Conservation (phyloP, 2,113 vertebrate genomes). For the Dendrocopos noguchii region DNA sequence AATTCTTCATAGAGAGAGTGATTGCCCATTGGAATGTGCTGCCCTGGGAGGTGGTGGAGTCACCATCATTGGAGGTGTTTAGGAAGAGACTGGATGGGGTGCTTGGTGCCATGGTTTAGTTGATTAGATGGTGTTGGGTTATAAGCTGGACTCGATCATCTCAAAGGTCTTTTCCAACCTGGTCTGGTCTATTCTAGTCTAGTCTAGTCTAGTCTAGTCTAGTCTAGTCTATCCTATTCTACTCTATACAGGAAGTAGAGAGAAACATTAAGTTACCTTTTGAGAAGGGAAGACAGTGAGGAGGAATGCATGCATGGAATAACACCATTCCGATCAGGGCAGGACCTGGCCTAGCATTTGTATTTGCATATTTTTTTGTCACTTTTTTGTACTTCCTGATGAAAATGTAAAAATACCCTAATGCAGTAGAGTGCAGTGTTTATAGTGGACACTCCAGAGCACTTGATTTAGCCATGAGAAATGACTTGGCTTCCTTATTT, state of each 20-base stretch:
- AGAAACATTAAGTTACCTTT: background rate
- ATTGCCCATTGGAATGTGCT: too few relatives aligned
- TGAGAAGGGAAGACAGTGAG: background rate
- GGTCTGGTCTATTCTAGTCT: too few relatives aligned
- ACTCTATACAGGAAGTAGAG: background rate
- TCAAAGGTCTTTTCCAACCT: too few relatives aligned
- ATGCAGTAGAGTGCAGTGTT: background rate
- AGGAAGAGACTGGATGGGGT: too few relatives aligned
- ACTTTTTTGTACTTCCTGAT: slow-evolving; percentile 13
- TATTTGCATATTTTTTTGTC: background rate
- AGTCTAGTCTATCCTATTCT: too few relatives aligned
- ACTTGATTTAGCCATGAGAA: slow-evolving; percentile 18
- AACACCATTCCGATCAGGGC: background rate
- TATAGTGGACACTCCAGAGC: background rate
- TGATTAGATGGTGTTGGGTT: too few relatives aligned
- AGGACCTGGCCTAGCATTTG: background rate
- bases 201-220: too few relatives aligned
- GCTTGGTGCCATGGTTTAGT: too few relatives aligned
- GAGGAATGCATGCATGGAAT: background rate
- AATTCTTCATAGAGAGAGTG: too few relatives aligned
- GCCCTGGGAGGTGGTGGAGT: too few relatives aligned
- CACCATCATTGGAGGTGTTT: too few relatives aligned
- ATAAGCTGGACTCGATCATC: too few relatives aligned
- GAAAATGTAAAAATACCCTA: background rate
- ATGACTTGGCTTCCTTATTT: background rate